These are phyloP conservation scores for Bilobella aurantiaca DNA, from an alignment of 1,140 invertebrate genomes.

Conservation along the genomic window DNA sequence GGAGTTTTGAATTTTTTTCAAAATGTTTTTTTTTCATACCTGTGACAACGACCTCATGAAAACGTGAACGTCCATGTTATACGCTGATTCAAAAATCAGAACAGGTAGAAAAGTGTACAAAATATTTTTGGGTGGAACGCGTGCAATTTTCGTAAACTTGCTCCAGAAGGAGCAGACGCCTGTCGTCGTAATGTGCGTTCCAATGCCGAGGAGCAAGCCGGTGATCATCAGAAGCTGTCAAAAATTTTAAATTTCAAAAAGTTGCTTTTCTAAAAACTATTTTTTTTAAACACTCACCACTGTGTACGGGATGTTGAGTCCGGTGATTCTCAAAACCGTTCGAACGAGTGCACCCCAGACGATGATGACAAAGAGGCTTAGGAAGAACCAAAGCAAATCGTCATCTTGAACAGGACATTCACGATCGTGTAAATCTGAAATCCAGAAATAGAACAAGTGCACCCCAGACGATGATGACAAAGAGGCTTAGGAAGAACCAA, in stretches of 20 bases:
- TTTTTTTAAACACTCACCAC: background rate
- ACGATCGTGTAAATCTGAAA: background rate
- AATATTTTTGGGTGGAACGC: slow-evolving; percentile 40
- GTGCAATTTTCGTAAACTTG: slow-evolving; percentile 33
- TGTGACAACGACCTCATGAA: slow-evolving; percentile 8
- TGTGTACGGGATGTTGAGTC: slow-evolving; percentile 15
- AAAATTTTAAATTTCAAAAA: background rate
- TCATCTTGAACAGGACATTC: background rate
- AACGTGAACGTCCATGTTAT: slow-evolving; percentile 37
- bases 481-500: slow-evolving; percentile 20
- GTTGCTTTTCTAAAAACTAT: background rate
- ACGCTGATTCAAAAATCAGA: slow-evolving; percentile 46
- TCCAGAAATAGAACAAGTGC: slow-evolving; percentile 10
- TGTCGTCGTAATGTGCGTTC: background rate
- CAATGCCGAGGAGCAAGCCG: slow-evolving; percentile 12
- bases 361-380: slow-evolving; percentile 23
- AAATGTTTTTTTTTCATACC: slow-evolving; percentile 3
- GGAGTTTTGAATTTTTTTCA: background rate
- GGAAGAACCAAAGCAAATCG: slow-evolving; percentile 10
- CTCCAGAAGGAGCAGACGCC: slow-evolving; percentile 25
- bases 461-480: slow-evolving; percentile 24
- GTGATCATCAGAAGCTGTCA: slow-evolving; percentile 15
- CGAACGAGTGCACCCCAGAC: slow-evolving; percentile 22
- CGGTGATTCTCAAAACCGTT: background rate
- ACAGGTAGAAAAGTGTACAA: slow-evolving; percentile 43